Evolutionary conservation across 2,888 invertebrate genomes (phyloP), one percentile per base, ranked within the genome.

Genomic region (Synergus gifuensis): DNA sequence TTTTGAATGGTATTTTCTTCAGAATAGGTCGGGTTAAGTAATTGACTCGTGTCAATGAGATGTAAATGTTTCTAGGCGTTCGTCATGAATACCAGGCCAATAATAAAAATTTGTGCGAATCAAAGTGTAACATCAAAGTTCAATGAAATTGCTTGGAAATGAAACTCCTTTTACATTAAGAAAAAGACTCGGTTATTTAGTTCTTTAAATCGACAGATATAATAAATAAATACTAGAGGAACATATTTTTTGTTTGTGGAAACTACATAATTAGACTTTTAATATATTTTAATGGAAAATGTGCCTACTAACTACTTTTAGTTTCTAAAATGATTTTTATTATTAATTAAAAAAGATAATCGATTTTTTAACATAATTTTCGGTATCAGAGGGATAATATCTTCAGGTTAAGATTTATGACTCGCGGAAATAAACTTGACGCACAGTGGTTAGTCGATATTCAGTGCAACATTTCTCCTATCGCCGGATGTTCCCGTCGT

Each of bases 401-500:
- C 12, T 67, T 78, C 14, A 18, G 40, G 62, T 40, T 77, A 81
- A 77, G 82, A 87, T 83, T 84, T 85, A 86, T 82, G 83, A 79
- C 69, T 76, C 76, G 44, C 64, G 82, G 76, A 85, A 82, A 79
- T 77, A 82, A 82, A 76, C 81, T 78, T 79, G 79, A 82, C 78
- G 73, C 76, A 76, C 82, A 77, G 77, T 79, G 77, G 83, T 82
- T 81, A 80, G 81, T 83, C 87, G 82, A 86, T 85, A 86, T 84
- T 84, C 83, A 80, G 76, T 73, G 76, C 81, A 79, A 86, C 85
- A 86, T 86, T 86, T 88, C 85, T 83, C 82, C 82, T 81, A 83
- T 82, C 81, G 83, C 78, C 84, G 81, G 83, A 83, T 84, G 85
- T 84, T 85, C 83, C 84, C 83, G 82, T 85, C 85, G 86, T 87